Evolutionary conservation across 2,888 invertebrate species (phyloP).

Genomic region (Microplitis deprimator): DNA sequence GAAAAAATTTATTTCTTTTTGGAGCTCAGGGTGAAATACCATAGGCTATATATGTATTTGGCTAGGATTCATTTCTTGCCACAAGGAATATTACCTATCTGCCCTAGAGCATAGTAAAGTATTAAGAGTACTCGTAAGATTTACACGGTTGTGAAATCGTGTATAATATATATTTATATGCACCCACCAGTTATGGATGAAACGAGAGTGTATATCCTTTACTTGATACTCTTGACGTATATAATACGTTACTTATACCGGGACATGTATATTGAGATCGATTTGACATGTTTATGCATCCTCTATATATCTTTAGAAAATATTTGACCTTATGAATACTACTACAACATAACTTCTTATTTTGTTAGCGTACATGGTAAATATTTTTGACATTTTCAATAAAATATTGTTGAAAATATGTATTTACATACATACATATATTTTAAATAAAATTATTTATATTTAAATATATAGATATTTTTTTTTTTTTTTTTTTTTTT

Average conservation of each 20-base stretch:
- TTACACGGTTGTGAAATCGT: constrained; percentile 59
- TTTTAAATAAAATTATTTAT: not conserved
- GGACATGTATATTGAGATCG: not conserved
- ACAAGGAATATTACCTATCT: constrained; percentile 28
- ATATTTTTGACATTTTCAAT: constrained; percentile 13
- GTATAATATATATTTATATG: constrained; percentile 50
- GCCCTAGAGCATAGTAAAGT: constrained; percentile 27
- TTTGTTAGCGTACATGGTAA: not conserved
- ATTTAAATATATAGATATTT: not conserved
- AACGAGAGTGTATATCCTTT: constrained; percentile 23
- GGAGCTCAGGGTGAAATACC: not conserved
- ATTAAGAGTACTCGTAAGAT: constrained; percentile 48
- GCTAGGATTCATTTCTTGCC: constrained; percentile 22
- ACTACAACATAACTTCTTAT: constrained; percentile 7
- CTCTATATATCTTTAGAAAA: not conserved
- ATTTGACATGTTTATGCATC: constrained; percentile 23
- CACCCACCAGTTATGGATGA: constrained; percentile 17
- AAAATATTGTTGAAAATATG: constrained; percentile 3
- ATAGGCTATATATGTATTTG: constrained; percentile 1
- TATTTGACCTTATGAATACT: not conserved
- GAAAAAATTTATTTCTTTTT: constrained; percentile 4
- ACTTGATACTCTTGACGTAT: constrained; percentile 2
- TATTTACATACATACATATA: not conserved
- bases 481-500: not conserved
- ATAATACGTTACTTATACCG: not conserved